Evolutionary conservation across 2,113 vertebrate species (phyloP).

Genomic region (Haemorhous mexicanus): DNA sequence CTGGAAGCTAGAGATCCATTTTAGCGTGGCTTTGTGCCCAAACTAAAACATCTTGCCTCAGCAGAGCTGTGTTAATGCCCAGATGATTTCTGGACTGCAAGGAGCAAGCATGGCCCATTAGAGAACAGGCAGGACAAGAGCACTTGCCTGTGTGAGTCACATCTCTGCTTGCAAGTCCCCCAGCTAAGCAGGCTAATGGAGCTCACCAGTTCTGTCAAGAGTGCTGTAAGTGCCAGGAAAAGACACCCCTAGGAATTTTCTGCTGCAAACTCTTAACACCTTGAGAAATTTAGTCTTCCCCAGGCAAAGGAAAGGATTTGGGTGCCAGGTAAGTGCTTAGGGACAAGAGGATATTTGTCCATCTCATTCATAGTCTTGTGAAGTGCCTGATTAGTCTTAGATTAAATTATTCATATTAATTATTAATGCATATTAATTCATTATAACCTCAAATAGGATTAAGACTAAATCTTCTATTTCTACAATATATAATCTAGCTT

Average conservation of each 20-base stretch:
- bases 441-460: not conserved
- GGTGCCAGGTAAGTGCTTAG: not conserved
- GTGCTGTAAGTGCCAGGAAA: not conserved
- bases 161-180: not conserved
- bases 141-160: not conserved
- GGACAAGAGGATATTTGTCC: not conserved
- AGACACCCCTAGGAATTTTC: not conserved
- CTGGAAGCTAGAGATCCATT: not conserved
- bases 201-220: not conserved
- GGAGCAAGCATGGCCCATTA: not conserved
- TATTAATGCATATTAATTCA: not conserved
- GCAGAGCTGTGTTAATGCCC: not conserved
- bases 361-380: not conserved
- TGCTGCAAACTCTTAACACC: not conserved
- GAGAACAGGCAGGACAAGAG: not conserved
- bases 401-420: not conserved
- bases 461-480: not conserved
- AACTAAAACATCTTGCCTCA: not conserved
- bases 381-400: not conserved
- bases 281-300: not conserved
- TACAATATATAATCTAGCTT: not conserved
- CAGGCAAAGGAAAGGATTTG: not conserved
- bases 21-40: constrained; percentile 1
- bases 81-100: not conserved
- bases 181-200: not conserved